Conservation (phyloP, 2,888 invertebrate species). For the Cacoxenus indagator region DNA sequence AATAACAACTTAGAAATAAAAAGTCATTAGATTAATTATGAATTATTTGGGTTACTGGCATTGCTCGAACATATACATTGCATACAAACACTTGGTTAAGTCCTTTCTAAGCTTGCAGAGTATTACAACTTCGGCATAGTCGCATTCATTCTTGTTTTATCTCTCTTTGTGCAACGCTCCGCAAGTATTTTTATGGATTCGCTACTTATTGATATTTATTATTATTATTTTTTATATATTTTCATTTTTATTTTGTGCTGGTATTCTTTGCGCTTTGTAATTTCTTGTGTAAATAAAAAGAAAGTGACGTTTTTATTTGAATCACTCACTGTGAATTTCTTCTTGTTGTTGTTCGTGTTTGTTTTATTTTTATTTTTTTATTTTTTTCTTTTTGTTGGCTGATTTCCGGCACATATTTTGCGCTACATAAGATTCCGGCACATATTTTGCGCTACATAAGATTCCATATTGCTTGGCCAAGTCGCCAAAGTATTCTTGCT, state of each 20-base stretch:
- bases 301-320: slow-evolving; percentile 62
- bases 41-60: too few relatives aligned
- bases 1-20: too few relatives aligned
- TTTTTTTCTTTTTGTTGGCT: not conserved
- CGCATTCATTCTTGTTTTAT: not conserved
- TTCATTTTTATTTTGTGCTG: slow-evolving; percentile 59
- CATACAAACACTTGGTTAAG: too few relatives aligned
- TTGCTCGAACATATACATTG: too few relatives aligned
- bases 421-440: too few relatives aligned
- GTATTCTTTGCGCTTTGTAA: slow-evolving; percentile 66
- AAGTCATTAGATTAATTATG: too few relatives aligned
- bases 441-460: too few relatives aligned
- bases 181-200: not conserved
- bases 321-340: slow-evolving; percentile 33
- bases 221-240: slow-evolving; percentile 39
- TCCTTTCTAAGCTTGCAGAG: too few relatives aligned
- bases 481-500: too few relatives aligned
- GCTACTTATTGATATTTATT: not conserved
- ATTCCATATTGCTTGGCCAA: too few relatives aligned
- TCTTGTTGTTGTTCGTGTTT: not conserved
- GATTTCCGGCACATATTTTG: slow-evolving; percentile 47
- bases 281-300: slow-evolving; percentile 65
- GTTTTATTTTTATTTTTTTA: not conserved
- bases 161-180: not conserved
- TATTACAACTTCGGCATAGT: not conserved